Conservation (phyloP, 1,140 invertebrate genomes). For the Drosophila bocqueti region DNA sequence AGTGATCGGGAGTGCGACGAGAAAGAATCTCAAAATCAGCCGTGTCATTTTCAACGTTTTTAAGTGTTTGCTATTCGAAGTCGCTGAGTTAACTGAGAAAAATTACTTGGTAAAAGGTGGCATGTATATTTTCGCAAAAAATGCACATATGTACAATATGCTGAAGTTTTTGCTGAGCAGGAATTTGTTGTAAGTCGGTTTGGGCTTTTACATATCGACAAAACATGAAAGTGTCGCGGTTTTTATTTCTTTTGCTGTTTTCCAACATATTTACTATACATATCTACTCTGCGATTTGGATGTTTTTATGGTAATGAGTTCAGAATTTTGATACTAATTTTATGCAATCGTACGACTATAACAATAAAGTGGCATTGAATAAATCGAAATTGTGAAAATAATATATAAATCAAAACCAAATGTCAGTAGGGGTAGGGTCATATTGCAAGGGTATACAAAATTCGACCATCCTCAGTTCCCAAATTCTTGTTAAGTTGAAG, state of each 20-base stretch:
- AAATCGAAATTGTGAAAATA: too few relatives aligned
- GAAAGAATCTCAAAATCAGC: neutral
- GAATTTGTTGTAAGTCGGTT: neutral
- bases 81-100: neutral
- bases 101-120: neutral
- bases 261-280: too few relatives aligned
- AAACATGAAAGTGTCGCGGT: neutral
- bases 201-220: neutral
- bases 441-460: too few relatives aligned
- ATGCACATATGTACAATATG: neutral
- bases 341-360: too few relatives aligned
- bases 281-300: too few relatives aligned
- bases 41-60: constrained; percentile 3
- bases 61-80: neutral
- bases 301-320: too few relatives aligned
- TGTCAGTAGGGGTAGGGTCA: too few relatives aligned
- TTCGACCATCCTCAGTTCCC: neutral
- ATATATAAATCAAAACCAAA: neutral
- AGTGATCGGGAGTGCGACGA: neutral
- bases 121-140: neutral
- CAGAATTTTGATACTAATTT: too few relatives aligned
- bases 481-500: neutral
- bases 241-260: neutral
- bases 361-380: too few relatives aligned
- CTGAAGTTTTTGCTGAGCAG: neutral